Evolutionary conservation across 2,888 invertebrate species (phyloP), one percentile per base, ranked within the genome.

Genomic region (Ommatoiulus sabulosus): DNA sequence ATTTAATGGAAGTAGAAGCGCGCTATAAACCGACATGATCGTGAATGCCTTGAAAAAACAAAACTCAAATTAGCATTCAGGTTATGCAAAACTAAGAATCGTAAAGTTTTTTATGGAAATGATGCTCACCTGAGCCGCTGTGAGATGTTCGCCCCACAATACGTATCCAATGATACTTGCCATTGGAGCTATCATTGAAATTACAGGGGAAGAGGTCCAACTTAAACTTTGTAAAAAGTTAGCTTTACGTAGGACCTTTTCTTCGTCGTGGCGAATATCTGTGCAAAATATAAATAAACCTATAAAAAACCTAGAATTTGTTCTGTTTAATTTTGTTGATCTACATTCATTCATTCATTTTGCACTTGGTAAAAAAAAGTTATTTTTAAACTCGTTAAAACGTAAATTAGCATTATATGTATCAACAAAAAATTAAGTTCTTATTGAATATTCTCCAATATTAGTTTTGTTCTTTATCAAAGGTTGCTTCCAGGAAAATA

Each of bases 161-260:
- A 94, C 93, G 90, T 94, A 94, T 20, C 94, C 93, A 35, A 94
- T 92, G 91, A 95, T 94, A 0, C 94, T 94, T 85, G 94, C 92
- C 89, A 95, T 94, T n/a, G 94, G 93, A 0, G 95, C 94, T 85
- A 95, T 92, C 20, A 94, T 93, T 17, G 95, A 94, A n/a, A 95
- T 93, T 52, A 94, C 93, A n/a, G 94, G 94, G 17, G 94, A 94
- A 89, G 94, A 92, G 0, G 95, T 94, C 87, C 94, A 93, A 90
- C 94, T 94, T 86, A 95, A 91, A 91, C 94, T 94, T 91, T 94
- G 94, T 1, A 94, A 93, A 90, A 94, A 94, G 6, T 94, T 94
- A 88, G 94, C 93, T 91, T 93, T 94, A 91, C 94, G 93, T 15
- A 95, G 91, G 89, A 93, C 92, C 1, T 91, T 91, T 90, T 93